Percentiles rank a stretch among this genome's conserved stretches.
These are phyloP conservation scores for Orientallactaga bullata DNA, from an alignment of 2,113 vertebrate genomes.

Conservation along the genomic window DNA sequence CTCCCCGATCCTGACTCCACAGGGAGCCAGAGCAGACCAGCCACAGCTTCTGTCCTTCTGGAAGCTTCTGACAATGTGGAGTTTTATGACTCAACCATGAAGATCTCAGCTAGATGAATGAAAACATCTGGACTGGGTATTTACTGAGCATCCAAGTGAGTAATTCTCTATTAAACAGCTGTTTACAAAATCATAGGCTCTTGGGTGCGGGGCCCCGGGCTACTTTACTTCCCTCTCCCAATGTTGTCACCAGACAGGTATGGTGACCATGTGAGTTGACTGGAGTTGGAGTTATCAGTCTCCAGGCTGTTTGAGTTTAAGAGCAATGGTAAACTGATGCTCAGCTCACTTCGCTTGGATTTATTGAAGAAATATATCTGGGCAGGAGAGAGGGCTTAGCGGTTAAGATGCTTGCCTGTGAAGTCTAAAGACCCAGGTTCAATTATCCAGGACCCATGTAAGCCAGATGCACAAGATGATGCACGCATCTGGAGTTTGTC, in stretches of 20 bases:
- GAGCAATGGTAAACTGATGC: background rate
- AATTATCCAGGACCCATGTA: too few relatives aligned
- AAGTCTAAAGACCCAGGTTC: too few relatives aligned
- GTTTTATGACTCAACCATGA: fast-evolving
- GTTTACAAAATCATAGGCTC: fast-evolving
- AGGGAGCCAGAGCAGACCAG: background rate
- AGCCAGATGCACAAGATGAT: too few relatives aligned
- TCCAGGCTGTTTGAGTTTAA: background rate
- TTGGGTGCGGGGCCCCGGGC: fast-evolving
- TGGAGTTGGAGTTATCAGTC: background rate
- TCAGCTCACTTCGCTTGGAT: background rate
- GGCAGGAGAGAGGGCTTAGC: too few relatives aligned
- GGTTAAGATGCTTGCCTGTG: too few relatives aligned
- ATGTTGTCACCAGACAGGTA: background rate
- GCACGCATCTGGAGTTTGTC: too few relatives aligned
- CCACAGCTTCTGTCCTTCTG: fast-evolving
- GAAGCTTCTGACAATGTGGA: background rate
- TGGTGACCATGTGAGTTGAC: fast-evolving
- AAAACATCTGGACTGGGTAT: too few relatives aligned
- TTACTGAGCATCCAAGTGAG: background rate
- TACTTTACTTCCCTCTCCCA: fast-evolving
- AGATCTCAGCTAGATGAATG: background rate
- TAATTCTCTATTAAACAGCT: fast-evolving
- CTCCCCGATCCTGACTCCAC: fast-evolving
- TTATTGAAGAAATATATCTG: background rate